Evolutionary conservation across 2,888 invertebrate species (phyloP).

Genomic region (Netelia virgata): DNA sequence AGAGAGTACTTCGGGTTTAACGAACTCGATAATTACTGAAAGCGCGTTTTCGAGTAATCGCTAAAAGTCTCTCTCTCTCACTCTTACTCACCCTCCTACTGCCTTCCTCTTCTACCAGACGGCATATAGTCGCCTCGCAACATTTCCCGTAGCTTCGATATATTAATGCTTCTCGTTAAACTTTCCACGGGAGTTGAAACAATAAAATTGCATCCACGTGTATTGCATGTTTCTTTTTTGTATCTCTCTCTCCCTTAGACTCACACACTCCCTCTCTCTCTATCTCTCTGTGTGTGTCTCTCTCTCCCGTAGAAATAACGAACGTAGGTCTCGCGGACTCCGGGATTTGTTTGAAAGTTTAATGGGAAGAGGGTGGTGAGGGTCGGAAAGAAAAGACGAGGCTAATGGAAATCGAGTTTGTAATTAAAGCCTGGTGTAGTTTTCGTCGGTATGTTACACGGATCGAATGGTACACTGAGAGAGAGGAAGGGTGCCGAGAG

Average conservation of each 20-base stretch:
- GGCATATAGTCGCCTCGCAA: neutral
- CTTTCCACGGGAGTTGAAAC: conserved; percentile 52
- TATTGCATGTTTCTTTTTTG: neutral
- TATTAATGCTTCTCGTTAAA: conserved; percentile 52
- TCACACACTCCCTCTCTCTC: neutral
- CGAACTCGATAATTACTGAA: conserved; percentile 66
- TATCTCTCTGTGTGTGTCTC: too few relatives aligned
- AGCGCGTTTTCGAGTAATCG: conserved; percentile 61
- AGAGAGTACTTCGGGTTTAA: conserved; percentile 46
- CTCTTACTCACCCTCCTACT: neutral
- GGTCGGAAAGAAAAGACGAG: neutral
- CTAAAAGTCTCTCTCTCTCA: conserved; percentile 36
- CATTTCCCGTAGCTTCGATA: conserved; percentile 24
- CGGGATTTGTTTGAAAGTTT: conserved; percentile 6
- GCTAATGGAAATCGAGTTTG: neutral
- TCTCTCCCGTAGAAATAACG: neutral
- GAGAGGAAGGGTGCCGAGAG: too few relatives aligned
- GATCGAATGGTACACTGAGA: neutral
- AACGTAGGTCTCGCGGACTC: neutral
- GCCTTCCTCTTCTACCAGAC: neutral
- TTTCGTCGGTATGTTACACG: neutral
- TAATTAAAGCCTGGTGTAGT: neutral
- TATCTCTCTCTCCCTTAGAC: neutral
- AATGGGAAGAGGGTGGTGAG: neutral
- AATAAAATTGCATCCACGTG: conserved; percentile 34